These are phyloP conservation scores for Formica aserva DNA, from an alignment of 2,888 invertebrate species.

Conservation along the genomic window DNA sequence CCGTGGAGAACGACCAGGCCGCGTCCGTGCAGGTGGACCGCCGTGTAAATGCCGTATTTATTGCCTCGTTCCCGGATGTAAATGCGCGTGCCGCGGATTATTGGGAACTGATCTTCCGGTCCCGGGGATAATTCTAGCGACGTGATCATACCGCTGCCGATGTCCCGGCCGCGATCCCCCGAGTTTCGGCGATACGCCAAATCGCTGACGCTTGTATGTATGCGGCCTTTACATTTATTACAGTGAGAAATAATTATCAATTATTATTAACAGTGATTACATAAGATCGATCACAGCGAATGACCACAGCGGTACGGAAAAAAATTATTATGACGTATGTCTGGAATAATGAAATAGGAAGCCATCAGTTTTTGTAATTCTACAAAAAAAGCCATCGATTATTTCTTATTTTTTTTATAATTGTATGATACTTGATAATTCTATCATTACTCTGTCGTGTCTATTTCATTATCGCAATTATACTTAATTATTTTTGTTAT, in stretches of 20 bases:
- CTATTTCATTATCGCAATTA: not conserved
- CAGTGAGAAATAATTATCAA: not conserved
- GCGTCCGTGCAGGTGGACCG: conserved; percentile 71
- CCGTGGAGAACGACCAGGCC: conserved; percentile 18
- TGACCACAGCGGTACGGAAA: not conserved
- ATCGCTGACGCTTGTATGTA: conserved; percentile 23
- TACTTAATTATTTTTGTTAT: not conserved
- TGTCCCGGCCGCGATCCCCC: conserved; percentile 43
- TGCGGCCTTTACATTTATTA: not conserved
- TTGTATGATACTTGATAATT: not conserved
- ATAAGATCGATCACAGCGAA: not conserved
- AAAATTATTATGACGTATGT: not conserved
- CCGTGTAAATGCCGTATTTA: conserved; percentile 81
- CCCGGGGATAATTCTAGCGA: conserved; percentile 72
- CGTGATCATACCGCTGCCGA: conserved; percentile 48
- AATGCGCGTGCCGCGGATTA: conserved; percentile 81
- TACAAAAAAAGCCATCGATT: not conserved
- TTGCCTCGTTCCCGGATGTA: conserved; percentile 79
- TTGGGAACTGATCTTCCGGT: conserved; percentile 79
- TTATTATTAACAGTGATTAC: not conserved
- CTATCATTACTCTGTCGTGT: not conserved
- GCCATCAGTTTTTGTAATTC: not conserved
- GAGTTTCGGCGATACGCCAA: conserved; percentile 58
- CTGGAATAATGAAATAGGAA: not conserved
- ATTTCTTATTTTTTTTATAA: not conserved